Base-by-base conservation (phyloP, 2,888 invertebrate species). In the Erynnis tages region DNA sequence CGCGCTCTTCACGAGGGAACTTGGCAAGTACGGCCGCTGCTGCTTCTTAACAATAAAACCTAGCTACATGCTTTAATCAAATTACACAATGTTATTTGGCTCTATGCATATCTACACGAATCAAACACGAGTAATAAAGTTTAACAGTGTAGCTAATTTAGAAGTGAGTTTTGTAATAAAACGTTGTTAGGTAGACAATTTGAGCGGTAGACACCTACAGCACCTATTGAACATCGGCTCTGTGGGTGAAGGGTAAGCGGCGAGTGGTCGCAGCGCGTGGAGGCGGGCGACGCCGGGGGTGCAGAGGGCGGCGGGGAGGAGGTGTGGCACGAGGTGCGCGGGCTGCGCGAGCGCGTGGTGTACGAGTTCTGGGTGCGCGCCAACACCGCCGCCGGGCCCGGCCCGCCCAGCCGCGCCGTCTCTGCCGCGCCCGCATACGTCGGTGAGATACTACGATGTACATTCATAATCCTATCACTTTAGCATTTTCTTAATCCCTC, bases 331-430 rank as follows among this genome's bases (percentile, higher is more conserved):
- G 93, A 93, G 73, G 92, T 93, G 58, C 89, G 93, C 46, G 92
- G 93, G 52, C 87, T 96, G 65, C 91, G 92, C 54, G 93, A 93
- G 68, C 91, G 92, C 71, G 93, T 93, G 63, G 90, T 93, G 59
- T 96, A 96, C 79, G 94, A 95, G 80, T 94, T 96, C 81, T 95
- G 95, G 93, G 94, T 96, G 53, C 93, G 95, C 32, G 95, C 93
- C 61, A 65, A 67, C 29, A 65, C 94, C 8, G 94, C 94, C 58
- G 72, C 73, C 40, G 78, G 95, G 16, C 93, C 93, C 69, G 92
- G 93, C 0, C 91, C 92, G 50, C 79, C 91, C 32, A 92, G 92
- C 45, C 82, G 90, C 4, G 89, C 91, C 38, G 91, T 92, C 41
- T 84, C 90, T 11, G 92, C 92, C 65, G 91, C 62, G 79, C 61